Evolutionary conservation across 2,888 invertebrate species (phyloP), one percentile per base, ranked within the genome.

Genomic region (Busseola fusca): DNA sequence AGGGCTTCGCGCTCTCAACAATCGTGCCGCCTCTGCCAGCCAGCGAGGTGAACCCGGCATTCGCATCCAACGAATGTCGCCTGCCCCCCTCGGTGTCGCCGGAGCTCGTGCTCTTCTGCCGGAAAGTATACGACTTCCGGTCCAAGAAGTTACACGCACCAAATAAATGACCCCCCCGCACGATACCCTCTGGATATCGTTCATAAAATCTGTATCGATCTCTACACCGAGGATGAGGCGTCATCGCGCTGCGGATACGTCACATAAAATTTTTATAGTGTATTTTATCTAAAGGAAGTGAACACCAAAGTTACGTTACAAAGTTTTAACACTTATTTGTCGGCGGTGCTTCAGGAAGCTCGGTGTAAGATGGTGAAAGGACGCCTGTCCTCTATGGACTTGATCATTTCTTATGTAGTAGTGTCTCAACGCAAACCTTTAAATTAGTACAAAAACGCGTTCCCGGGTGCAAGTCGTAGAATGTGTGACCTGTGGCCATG

Each of bases 31-130:
- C 96, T 77, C 91, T 96, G 84, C 96, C 97, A 59, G 96, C 97
- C 76, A 96, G 96, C 86, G 96, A 96, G 78, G 86, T 93, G 62
- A 96, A 96, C 87, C 96, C 97, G 10, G 86, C 89, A 7, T 86
- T 91, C 42, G 89, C 90, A 34, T 92, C 94, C 68, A 94, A 93
- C 90, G 97, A 92, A 97, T 96, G 90, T 97, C 97, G 86, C 96
- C 97, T 93, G 91, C 97, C 93, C 93, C 97, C 94, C 94, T 77
- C 93, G 50, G 94, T 95, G 30, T 97, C 97, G 70, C 96, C 97
- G 14, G 99, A 99, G 88, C 97, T 98, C 92, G 98, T 99, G 58
- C 98, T 99, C 92, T 98, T 99, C 96, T 99, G 99, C 94, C 97
- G 99, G 64, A 97, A 98, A 87, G 91, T 99, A 75, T 99, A 99